Percentiles rank a stretch among this genome's conserved stretches.
phyloP scores from a whole-genome alignment of 2,888 invertebrate species.

The Chelonus formosanus region DNA sequence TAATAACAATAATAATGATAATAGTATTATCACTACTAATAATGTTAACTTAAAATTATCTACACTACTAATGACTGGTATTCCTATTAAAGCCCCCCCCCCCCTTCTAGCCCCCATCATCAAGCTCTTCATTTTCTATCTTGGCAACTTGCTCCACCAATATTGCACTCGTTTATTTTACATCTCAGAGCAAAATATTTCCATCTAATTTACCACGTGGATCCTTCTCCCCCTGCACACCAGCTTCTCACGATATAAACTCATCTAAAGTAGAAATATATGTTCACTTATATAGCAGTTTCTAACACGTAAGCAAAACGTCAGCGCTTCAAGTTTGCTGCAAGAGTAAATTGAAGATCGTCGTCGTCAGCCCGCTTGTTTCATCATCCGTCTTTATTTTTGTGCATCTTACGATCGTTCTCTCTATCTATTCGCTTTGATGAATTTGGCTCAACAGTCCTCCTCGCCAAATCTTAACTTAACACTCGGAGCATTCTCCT shows the following conservation, averaged over 20 bases:
- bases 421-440: conserved; percentile 20
- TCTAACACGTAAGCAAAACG: conserved; percentile 56
- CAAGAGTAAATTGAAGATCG: conserved; percentile 17
- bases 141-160: conserved; percentile 17
- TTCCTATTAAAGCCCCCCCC: conserved; percentile 47
- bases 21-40: conserved; percentile 36
- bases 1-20: too few relatives aligned
- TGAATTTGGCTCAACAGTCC: conserved; percentile 23
- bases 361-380: conserved; percentile 13
- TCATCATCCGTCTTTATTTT: conserved; percentile 23
- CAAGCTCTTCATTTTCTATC: conserved; percentile 13
- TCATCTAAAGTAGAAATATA: conserved; percentile 39
- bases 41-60: conserved; percentile 48
- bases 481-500: background rate
- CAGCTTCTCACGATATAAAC: conserved; percentile 45
- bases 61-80: conserved; percentile 45
- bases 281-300: conserved; percentile 41
- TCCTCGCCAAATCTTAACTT: conserved; percentile 14
- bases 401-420: conserved; percentile 9
- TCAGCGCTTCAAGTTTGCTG: conserved; percentile 54
- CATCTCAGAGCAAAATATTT: background rate
- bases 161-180: conserved; percentile 10
- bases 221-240: conserved; percentile 25
- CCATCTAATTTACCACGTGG: conserved; percentile 22
- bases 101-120: conserved; percentile 4